Evolutionary conservation across 1,140 invertebrate species (phyloP).

Genomic region (Drosophila neocordata): DNA sequence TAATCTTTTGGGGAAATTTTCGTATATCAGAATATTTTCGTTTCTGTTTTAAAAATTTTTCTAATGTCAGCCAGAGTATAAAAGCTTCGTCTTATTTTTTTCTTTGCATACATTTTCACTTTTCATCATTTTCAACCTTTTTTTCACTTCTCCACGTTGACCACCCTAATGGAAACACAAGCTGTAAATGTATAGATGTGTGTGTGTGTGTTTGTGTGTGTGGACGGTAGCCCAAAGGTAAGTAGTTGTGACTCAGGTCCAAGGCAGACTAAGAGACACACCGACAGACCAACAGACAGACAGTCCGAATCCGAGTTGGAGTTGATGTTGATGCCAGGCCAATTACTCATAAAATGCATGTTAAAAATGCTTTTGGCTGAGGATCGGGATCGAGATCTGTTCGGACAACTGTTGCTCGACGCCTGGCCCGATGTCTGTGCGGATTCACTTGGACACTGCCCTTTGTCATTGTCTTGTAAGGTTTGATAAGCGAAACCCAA

Average conservation of each 20-base stretch:
- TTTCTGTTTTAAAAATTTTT: too few relatives aligned
- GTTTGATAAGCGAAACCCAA: constrained; percentile 63
- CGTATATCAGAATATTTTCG: too few relatives aligned
- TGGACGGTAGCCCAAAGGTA: constrained; percentile 66
- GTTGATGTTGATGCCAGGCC: constrained; percentile 69
- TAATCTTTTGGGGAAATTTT: too few relatives aligned
- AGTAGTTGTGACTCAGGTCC: constrained; percentile 45
- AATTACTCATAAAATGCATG: constrained; percentile 82
- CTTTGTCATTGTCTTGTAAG: constrained; percentile 79
- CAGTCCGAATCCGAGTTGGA: constrained; percentile 36
- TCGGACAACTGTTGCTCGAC: constrained; percentile 74
- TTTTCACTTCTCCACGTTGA: constrained; percentile 4
- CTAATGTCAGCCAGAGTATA: constrained; percentile 4
- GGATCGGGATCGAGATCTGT: constrained; percentile 23
- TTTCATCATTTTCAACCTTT: neutral
- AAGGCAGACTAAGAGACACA: constrained; percentile 30
- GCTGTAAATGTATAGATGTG: constrained; percentile 5
- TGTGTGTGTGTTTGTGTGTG: neutral
- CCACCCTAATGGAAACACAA: constrained; percentile 71
- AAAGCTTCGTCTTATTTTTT: neutral
- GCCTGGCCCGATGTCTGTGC: constrained; percentile 41
- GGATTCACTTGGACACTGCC: constrained; percentile 46
- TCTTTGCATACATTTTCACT: neutral
- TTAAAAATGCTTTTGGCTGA: constrained; percentile 56
- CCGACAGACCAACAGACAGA: too few relatives aligned